Evolutionary conservation across 2,797 vertebrate species (phyloP).

Genomic region (Hirundo rustica): DNA sequence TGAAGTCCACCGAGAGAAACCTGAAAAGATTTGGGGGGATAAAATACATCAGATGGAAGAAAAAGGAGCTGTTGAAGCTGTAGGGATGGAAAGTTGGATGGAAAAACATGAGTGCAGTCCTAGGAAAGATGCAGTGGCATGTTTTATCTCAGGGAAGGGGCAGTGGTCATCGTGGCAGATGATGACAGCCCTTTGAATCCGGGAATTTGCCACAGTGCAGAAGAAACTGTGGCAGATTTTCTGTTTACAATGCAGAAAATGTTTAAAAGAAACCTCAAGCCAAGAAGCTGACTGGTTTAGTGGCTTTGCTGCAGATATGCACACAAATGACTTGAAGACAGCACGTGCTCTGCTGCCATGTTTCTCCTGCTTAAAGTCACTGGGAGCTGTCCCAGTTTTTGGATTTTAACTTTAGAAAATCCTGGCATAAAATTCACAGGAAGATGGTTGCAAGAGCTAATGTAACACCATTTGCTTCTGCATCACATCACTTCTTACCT

Average conservation of each 20-base stretch:
- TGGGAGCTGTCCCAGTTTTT: neutral
- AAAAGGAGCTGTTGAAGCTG: neutral
- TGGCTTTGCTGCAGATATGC: neutral
- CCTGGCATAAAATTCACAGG: neutral
- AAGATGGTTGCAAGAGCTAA: neutral
- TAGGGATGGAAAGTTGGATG: neutral
- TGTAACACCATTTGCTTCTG: neutral
- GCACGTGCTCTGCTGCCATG: neutral
- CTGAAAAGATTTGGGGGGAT: neutral
- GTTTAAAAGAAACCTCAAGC: neutral
- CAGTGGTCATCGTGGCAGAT: neutral
- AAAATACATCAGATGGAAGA: neutral
- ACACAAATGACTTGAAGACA: neutral
- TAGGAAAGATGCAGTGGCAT: neutral
- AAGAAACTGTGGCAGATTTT: neutral
- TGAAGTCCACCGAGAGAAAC: neutral
- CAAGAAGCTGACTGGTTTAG: neutral
- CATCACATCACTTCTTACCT: neutral
- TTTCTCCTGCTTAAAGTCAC: neutral
- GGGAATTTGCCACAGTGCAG: constrained; percentile 3
- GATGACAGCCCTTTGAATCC: neutral
- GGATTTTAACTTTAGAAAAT: neutral
- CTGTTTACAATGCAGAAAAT: neutral
- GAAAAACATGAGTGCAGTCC: neutral
- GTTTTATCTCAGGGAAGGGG: neutral